These are phyloP conservation scores for Manis javanica DNA, from an alignment of 2,797 vertebrate species.

Conservation along the genomic window DNA sequence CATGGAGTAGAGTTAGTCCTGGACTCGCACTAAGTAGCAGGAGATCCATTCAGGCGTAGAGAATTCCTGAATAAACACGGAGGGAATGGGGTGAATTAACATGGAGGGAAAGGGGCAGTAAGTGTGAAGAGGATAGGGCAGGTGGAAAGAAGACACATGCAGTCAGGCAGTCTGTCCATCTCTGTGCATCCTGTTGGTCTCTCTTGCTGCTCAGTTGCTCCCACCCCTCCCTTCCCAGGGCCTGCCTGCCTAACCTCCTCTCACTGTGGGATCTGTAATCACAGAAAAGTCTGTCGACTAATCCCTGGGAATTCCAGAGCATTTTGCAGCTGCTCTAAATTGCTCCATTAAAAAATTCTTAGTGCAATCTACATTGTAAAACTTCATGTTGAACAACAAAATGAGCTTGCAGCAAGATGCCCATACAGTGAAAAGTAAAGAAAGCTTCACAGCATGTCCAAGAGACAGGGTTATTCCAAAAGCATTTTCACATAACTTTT, in stretches of 20 bases:
- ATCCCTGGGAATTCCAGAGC: slow-evolving; percentile 67
- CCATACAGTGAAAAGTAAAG: slow-evolving; percentile 62
- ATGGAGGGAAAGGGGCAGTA: background rate
- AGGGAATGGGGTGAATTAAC: background rate
- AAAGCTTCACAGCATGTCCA: slow-evolving; percentile 57
- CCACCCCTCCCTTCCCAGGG: background rate
- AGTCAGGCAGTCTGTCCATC: background rate
- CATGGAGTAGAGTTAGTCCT: background rate
- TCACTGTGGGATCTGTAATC: slow-evolving; percentile 52
- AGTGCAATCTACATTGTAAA: slow-evolving; percentile 72
- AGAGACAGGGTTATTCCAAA: slow-evolving; percentile 48
- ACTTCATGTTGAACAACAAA: slow-evolving; percentile 77
- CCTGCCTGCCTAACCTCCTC: background rate
- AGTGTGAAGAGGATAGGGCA: background rate
- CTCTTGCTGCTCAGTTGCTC: background rate
- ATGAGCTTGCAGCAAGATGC: slow-evolving; percentile 56
- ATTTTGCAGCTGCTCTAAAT: slow-evolving; percentile 69
- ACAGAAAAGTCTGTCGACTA: slow-evolving; percentile 51
- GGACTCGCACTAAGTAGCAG: background rate
- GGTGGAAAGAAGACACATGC: background rate
- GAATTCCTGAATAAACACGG: background rate
- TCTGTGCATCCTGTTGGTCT: background rate
- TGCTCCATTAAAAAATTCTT: slow-evolving; percentile 71
- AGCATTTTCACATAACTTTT: slow-evolving; percentile 31
- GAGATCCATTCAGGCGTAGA: background rate